Base-by-base conservation (phyloP, 2,113 vertebrate species). In the Hepsetus odoe region DNA sequence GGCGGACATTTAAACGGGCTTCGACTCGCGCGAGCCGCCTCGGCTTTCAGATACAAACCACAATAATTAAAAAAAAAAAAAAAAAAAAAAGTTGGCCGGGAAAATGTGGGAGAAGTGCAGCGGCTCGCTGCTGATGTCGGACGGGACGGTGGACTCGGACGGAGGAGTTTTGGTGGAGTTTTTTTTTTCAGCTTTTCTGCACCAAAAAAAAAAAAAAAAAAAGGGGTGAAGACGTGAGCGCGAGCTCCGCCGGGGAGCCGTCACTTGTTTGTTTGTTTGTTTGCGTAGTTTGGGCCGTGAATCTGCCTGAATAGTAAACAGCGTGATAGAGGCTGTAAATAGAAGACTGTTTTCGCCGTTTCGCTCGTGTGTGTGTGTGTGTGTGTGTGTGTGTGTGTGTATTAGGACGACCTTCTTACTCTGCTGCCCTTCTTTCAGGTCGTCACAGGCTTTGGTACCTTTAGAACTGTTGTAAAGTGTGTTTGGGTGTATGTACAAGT, bases 1-100 rank as follows among this genome's bases (percentile, higher is more conserved):
- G 79, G 75, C 74, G 75, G 86, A 59, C 72, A 86, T 90, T 90
- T 90, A 75, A 89, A 86, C 81, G 80, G 1, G 18, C 4, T 79
- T 81, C n/a, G n/a, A 85, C 85, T 88, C 64, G 65, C 72, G 42
- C 72, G 83, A 78, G 22, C 22, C 83, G 82, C 75, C 53, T 72
- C 77, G 72, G 7, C 59, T 64, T 2, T 59, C 26, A 64, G 59
- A 44, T 13, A 2, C 20, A 16, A 64, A 64, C 8, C 7, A 38
- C 4, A 38, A 4, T 5, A 38, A 38, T 8, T 5, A 38, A 38
- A 4, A 38, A 38, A 38, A 4, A 38, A 38, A 38, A 4, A 38
- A 44, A 2, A 7, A 33, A 11, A 77, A 70, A 83, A 83, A 86
- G 56, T 51, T 80, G 67, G 40, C 46, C n/a, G 79, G 72, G 16